Evolutionary conservation across 2,888 invertebrate species (phyloP).

Genomic region (Zele albiditarsus): DNA sequence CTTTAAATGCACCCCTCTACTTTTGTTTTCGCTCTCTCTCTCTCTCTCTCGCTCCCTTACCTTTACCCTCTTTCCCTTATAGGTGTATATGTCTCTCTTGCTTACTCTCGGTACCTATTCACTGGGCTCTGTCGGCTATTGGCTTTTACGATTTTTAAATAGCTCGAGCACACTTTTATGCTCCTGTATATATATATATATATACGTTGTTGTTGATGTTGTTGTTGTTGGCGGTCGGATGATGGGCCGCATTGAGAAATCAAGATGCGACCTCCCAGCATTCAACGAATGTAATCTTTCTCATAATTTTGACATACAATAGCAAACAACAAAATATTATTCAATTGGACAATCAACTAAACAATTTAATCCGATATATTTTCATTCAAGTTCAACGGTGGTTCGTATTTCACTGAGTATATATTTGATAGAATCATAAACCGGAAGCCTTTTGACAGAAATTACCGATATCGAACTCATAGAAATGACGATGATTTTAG

Average conservation of each 20-base stretch:
- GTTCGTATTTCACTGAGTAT: too few species aligned
- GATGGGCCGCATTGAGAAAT: neutral
- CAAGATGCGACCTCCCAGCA: neutral
- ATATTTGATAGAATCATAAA: neutral
- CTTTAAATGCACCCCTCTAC: conserved; percentile 54
- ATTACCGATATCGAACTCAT: conserved; percentile 56
- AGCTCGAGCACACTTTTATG: conserved; percentile 57
- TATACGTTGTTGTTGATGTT: neutral
- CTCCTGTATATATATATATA: conserved; percentile 30
- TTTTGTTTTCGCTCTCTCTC: conserved; percentile 30
- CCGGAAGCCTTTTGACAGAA: conserved; percentile 53
- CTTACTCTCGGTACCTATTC: conserved; percentile 13
- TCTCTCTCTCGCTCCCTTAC: conserved; percentile 40
- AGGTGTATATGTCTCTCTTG: conserved; percentile 15
- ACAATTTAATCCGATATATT: neutral
- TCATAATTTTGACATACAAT: conserved; percentile 24
- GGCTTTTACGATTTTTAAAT: conserved; percentile 72
- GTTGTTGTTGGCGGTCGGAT: neutral
- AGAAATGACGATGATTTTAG: conserved; percentile 51
- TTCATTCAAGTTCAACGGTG: too few species aligned
- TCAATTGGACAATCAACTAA: neutral
- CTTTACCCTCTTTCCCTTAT: neutral
- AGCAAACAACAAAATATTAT: too few species aligned
- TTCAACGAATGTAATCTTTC: neutral
- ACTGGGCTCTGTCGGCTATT: conserved; percentile 55